These are phyloP conservation scores for Aporrectodea caliginosa DNA, from an alignment of 1,140 invertebrate species.

Conservation along the genomic window DNA sequence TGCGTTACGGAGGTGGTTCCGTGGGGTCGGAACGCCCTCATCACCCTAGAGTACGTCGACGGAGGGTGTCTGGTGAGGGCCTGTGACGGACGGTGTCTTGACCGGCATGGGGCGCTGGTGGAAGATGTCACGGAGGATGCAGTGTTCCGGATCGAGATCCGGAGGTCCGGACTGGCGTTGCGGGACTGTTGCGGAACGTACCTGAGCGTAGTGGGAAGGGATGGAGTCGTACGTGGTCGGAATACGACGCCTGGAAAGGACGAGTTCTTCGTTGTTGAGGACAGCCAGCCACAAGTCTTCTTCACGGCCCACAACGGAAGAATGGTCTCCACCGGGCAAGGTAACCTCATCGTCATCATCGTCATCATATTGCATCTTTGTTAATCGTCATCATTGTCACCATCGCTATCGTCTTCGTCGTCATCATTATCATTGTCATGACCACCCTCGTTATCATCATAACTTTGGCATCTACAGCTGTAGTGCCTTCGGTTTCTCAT, in stretches of 20 bases:
- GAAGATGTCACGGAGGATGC: conserved; percentile 71
- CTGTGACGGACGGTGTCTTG: conserved; percentile 89
- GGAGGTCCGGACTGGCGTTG: conserved; percentile 61
- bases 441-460: too few relatives aligned
- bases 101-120: conserved; percentile 69
- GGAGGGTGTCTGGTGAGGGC: conserved; percentile 92
- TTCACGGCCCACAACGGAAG: conserved; percentile 87
- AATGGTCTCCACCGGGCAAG: conserved; percentile 96
- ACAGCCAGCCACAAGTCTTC: conserved; percentile 88
- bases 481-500: too few relatives aligned
- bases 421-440: too few relatives aligned
- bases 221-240: conserved; percentile 86
- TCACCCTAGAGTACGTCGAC: conserved; percentile 86
- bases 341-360: conserved; percentile 62
- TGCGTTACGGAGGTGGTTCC: conserved; percentile 94
- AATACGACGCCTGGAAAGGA: conserved; percentile 89
- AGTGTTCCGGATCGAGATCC: conserved; percentile 90
- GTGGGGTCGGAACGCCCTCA: conserved; percentile 94
- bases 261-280: conserved; percentile 92
- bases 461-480: too few relatives aligned
- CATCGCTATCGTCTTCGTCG: too few relatives aligned
- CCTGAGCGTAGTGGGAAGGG: conserved; percentile 89
- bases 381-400: too few relatives aligned
- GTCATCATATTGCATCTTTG: too few relatives aligned
- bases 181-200: conserved; percentile 72